phyloP scores from a whole-genome alignment of 2,797 vertebrate genomes.

The Synaphobranchus kaupii region DNA sequence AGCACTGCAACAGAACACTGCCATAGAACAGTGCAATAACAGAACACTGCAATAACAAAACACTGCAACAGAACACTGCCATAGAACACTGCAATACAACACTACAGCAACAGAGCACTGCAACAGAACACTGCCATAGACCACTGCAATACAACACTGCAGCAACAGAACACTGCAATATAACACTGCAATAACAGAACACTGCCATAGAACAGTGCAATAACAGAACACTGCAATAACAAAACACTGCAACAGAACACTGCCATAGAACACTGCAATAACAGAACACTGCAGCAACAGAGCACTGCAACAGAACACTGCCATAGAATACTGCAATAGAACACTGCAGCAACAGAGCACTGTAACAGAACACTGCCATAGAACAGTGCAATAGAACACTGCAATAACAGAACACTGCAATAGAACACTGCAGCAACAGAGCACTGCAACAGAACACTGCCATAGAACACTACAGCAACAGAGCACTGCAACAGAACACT shows the following conservation, averaged over 20 bases:
- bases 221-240: not conserved
- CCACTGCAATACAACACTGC: not conserved
- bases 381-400: not conserved
- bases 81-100: not conserved
- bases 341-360: not conserved
- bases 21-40: not conserved
- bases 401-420: not conserved
- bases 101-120: not conserved
- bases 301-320: not conserved
- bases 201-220: not conserved
- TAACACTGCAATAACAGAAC: too few relatives aligned
- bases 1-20: not conserved
- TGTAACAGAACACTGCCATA: not conserved
- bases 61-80: not conserved
- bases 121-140: not conserved
- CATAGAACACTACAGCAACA: not conserved
- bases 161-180: not conserved
- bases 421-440: too few relatives aligned
- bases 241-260: not conserved
- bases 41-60: not conserved
- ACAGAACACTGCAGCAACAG: not conserved
- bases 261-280: not conserved
- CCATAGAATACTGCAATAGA: not conserved
- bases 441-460: not conserved
- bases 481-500: not conserved